Conservation (phyloP, 1,140 invertebrate species). For the Drosophila willistoni region DNA sequence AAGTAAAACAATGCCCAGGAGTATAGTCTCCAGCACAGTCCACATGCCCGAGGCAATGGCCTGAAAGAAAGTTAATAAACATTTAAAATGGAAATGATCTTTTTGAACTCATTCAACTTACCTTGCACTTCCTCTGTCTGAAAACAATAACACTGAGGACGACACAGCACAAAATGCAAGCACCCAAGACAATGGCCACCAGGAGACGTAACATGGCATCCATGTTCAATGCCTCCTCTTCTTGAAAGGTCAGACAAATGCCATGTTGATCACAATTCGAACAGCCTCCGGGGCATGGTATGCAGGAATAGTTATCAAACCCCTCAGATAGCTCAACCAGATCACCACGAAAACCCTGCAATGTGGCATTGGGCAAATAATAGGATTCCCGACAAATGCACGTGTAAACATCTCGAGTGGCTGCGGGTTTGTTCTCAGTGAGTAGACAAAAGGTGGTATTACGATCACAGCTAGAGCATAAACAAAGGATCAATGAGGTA, state of each 20-base stretch:
- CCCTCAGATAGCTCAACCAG: constrained; percentile 83
- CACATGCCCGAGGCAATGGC: constrained; percentile 93
- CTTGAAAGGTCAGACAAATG: constrained; percentile 84
- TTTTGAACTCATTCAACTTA: constrained; percentile 80
- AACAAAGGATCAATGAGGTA: too few species aligned
- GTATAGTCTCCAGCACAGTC: constrained; percentile 93
- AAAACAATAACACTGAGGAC: constrained; percentile 89
- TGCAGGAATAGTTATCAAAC: constrained; percentile 84
- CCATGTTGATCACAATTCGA: constrained; percentile 84
- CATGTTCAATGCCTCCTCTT: constrained; percentile 72
- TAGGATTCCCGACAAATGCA: constrained; percentile 84
- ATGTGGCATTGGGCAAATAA: constrained; percentile 83
- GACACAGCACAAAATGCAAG: constrained; percentile 89
- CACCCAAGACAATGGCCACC: constrained; percentile 88
- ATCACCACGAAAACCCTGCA: constrained; percentile 83
- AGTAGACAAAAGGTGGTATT: constrained; percentile 82
- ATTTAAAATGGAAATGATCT: not conserved
- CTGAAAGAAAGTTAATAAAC: constrained; percentile 73
- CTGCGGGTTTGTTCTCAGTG: constrained; percentile 66
- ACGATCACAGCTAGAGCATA: constrained; percentile 73
- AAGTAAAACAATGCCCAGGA: constrained; percentile 92
- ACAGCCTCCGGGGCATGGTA: constrained; percentile 85
- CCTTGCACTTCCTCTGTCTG: constrained; percentile 90
- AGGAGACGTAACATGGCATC: constrained; percentile 87
- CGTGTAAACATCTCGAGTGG: constrained; percentile 80